A percentile compares a stretch with the other conserved stretches of the same genome.
Conservation (phyloP, 2,888 invertebrate genomes). For the Microctonus brassicae region DNA sequence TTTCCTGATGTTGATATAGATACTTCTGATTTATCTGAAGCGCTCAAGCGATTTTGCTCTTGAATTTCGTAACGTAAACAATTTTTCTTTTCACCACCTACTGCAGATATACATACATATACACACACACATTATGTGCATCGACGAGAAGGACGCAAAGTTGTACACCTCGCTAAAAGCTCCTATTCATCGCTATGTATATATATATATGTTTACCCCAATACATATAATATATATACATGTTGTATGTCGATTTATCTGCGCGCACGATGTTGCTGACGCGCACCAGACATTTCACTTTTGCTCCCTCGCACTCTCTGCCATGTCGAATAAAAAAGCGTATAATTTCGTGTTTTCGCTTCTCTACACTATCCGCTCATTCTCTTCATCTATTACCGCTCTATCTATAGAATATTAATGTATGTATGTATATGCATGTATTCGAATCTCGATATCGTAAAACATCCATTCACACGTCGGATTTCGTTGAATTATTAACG, state of each 20-base stretch:
- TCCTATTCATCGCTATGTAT: neutral
- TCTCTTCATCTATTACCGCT: neutral
- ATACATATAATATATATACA: constrained; percentile 6
- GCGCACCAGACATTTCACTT: constrained; percentile 13
- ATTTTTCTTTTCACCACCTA: constrained; percentile 17
- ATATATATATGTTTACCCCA: neutral
- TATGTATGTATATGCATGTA: neutral
- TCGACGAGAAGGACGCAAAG: neutral
- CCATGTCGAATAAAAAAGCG: constrained; percentile 4
- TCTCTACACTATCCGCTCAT: neutral
- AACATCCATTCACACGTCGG: constrained; percentile 26
- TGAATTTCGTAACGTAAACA: constrained; percentile 20
- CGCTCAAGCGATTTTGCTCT: constrained; percentile 4
- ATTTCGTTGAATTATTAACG: constrained; percentile 27
- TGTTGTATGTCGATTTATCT: constrained; percentile 31
- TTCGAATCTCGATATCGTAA: neutral
- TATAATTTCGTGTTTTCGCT: constrained; percentile 9
- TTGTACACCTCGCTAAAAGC: neutral
- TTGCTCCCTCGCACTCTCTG: constrained; percentile 10
- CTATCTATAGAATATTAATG: neutral
- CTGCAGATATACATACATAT: neutral
- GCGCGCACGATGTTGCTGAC: constrained; percentile 22
- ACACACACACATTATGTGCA: no score
- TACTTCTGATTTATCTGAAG: neutral
- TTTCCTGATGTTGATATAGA: neutral